Evolutionary conservation across 2,888 invertebrate species (phyloP), one percentile per base, ranked within the genome.

Genomic region (Hermaeophaga mercurialis): DNA sequence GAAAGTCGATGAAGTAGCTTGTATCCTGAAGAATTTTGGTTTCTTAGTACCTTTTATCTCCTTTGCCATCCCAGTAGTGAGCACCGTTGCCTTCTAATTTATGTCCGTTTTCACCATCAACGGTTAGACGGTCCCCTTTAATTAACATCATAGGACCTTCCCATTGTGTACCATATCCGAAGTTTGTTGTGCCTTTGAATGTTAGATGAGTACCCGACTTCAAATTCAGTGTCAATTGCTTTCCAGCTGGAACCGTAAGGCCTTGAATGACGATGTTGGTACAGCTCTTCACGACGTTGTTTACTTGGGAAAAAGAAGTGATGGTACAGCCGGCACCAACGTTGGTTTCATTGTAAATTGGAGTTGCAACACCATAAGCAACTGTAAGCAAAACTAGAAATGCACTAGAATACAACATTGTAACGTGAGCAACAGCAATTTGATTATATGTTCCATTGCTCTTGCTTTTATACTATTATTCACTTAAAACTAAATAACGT

Each of bases 11-110:
- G 47, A 47, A 31, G 48, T 54, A 2, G 53, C 57, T 19, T 61
- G 43, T n/a, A 63, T 56, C 7, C 56, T 59, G 34, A 63, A 53
- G 24, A 61, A 61, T 18, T 56, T 50, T 19, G 63, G 61, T 39
- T 39, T 39, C n/a, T 19, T 4, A 11, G n/a, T 7, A 6, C 18
- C 19, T n/a, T 11, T n/a, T 55, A 1, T 53, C 59, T 8, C 62
- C 62, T 43, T 62, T 48, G 3, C 62, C 59, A 44, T 62, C 62
- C 59, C 62, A 62, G 26, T 62, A 62, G 8, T 39, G 47, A 43
- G 56, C 54, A 2, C 59, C 59, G 17, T 60, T 47, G 2, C 58
- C 62, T 28, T 62, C 59, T n/a, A 59, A 28, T 7, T 52, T 43
- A 6, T 55, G 39, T 39, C 39, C 61, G 50, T 12, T 1, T 9